Conservation (phyloP, 2,888 invertebrate species). For the Congeria kusceri region DNA sequence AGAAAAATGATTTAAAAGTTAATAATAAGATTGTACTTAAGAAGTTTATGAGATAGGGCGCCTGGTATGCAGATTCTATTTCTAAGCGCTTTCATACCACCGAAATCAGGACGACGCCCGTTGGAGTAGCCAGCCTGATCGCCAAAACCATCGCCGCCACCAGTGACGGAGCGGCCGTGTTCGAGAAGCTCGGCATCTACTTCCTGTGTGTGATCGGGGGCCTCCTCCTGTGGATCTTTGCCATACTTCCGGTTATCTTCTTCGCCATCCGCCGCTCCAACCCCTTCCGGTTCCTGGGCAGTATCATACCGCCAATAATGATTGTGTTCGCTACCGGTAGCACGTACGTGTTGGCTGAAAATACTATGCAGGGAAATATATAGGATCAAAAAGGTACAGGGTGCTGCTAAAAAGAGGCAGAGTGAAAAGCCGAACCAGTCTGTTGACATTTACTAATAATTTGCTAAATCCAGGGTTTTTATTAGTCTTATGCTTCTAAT, state of each 20-base stretch:
- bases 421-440: no score
- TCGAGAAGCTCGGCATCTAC: conserved; percentile 70
- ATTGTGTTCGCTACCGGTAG: conserved; percentile 75
- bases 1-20: no score
- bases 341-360: conserved; percentile 66
- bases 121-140: conserved; percentile 74
- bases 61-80: no score
- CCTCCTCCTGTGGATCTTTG: conserved; percentile 57
- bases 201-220: conserved; percentile 65
- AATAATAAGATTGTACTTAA: no score
- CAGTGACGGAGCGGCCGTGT: conserved; percentile 59
- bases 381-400: no score
- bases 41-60: no score
- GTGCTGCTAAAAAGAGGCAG: no score
- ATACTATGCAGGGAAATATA: no score
- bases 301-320: conserved; percentile 71
- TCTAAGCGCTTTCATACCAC: no score
- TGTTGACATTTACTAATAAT: no score
- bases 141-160: conserved; percentile 69
- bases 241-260: conserved; percentile 59
- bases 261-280: conserved; percentile 59
- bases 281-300: conserved; percentile 66
- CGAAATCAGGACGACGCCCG: conserved; percentile 73
- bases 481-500: no score
- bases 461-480: no score